A percentile compares a stretch with the other conserved stretches of the same genome.
phyloP scores from a whole-genome alignment of 2,113 vertebrate genomes.

The Ancistrus triradiatus region DNA sequence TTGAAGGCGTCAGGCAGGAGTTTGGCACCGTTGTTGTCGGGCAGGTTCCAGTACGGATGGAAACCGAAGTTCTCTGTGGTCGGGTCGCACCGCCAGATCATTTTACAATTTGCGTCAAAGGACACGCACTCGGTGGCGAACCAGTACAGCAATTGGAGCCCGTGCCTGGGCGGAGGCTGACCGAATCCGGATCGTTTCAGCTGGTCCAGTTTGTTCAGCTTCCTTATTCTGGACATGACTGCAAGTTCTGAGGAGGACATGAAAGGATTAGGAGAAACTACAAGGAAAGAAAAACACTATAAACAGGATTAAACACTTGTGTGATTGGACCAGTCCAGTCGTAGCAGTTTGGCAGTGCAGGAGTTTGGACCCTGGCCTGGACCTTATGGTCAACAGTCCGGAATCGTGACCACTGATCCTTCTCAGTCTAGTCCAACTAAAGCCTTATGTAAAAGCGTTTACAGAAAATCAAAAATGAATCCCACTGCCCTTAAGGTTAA shows the following conservation, averaged over 20 bases:
- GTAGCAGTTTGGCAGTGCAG: too few relatives aligned
- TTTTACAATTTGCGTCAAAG: constrained; percentile 8
- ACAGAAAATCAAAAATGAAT: too few relatives aligned
- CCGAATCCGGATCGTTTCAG: constrained; percentile 22
- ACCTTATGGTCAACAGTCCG: too few relatives aligned
- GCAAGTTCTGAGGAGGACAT: neutral
- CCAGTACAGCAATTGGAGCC: constrained; percentile 43
- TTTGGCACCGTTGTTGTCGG: neutral
- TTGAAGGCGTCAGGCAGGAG: constrained; percentile 1
- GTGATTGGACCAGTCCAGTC: too few relatives aligned
- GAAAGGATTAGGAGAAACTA: neutral
- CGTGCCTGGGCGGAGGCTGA: constrained; percentile 38
- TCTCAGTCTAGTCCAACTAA: too few relatives aligned
- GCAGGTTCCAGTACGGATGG: constrained; percentile 25
- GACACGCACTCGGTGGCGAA: constrained; percentile 31
- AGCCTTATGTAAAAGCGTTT: too few relatives aligned
- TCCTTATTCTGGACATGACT: neutral
- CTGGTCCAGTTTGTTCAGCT: constrained; percentile 18
- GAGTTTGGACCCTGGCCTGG: too few relatives aligned
- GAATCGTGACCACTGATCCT: too few relatives aligned
- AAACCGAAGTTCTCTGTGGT: constrained; percentile 10
- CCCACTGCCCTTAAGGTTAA: too few relatives aligned
- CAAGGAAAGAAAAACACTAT: too few relatives aligned
- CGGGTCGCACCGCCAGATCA: neutral
- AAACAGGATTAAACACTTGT: too few relatives aligned